These are phyloP conservation scores for Meloidogyne floridensis DNA, from an alignment of 1,140 invertebrate species.

Conservation along the genomic window DNA sequence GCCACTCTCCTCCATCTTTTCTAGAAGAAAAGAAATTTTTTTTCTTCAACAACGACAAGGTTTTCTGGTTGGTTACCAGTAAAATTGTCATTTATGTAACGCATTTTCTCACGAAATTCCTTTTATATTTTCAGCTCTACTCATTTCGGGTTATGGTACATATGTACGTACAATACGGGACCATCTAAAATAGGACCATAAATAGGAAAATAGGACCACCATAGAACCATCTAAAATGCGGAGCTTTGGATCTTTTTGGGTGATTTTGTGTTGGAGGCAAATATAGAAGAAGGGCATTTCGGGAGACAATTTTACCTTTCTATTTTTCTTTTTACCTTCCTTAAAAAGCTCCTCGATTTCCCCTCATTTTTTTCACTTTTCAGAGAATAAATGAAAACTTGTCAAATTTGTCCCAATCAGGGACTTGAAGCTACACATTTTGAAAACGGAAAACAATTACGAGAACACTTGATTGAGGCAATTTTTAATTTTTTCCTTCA, in stretches of 20 bases:
- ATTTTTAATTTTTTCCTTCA: neutral
- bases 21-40: neutral
- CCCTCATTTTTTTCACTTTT: neutral
- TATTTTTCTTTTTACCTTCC: neutral
- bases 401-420: neutral
- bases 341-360: neutral
- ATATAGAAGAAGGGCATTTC: too few relatives aligned
- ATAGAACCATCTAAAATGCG: too few relatives aligned
- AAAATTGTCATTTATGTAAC: too few relatives aligned
- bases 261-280: too few relatives aligned
- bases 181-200: too few relatives aligned
- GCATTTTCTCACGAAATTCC: too few relatives aligned
- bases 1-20: neutral
- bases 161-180: too few relatives aligned
- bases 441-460: slow-evolving; percentile 5
- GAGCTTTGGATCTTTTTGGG: too few relatives aligned
- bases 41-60: neutral
- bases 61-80: neutral
- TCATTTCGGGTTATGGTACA: too few relatives aligned
- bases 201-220: too few relatives aligned
- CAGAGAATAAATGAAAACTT: neutral
- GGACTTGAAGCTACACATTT: neutral
- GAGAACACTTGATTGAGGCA: slow-evolving; percentile 13
- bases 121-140: too few relatives aligned
- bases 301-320: neutral